Percentiles rank a stretch among this genome's conserved stretches.
Conservation (phyloP, 2,888 invertebrate species). For the Perdita meconis region DNA sequence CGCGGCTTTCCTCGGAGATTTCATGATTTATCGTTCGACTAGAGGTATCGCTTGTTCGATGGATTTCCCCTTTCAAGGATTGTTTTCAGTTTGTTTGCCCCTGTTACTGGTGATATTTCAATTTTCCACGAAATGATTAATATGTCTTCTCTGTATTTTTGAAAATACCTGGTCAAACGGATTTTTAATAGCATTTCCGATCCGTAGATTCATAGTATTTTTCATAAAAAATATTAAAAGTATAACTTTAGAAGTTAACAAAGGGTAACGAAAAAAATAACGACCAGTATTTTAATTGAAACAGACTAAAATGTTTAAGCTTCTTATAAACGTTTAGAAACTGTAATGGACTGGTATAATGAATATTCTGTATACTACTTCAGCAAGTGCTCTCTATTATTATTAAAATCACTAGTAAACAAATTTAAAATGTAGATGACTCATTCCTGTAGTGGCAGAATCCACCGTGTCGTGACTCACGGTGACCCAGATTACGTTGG, state of each 20-base stretch:
- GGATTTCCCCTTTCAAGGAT: conserved; percentile 18
- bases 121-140: neutral
- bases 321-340: too few relatives aligned
- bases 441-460: conserved; percentile 16
- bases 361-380: too few relatives aligned
- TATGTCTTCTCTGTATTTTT: neutral
- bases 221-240: too few relatives aligned
- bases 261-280: too few relatives aligned
- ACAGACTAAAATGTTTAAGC: too few relatives aligned
- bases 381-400: neutral
- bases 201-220: too few relatives aligned
- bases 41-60: conserved; percentile 18
- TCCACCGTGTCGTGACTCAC: conserved; percentile 29
- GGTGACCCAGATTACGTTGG: conserved; percentile 33
- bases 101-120: neutral
- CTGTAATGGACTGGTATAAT: too few relatives aligned
- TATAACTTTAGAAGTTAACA: too few relatives aligned
- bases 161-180: neutral
- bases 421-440: conserved; percentile 22
- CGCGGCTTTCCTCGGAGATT: conserved; percentile 33
- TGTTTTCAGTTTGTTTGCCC: conserved; percentile 17
- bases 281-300: too few relatives aligned
- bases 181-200: neutral
- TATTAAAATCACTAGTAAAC: neutral
- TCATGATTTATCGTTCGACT: conserved; percentile 41